These are phyloP conservation scores for Heliothis peltigera DNA, from an alignment of 2,888 invertebrate species.

Conservation along the genomic window DNA sequence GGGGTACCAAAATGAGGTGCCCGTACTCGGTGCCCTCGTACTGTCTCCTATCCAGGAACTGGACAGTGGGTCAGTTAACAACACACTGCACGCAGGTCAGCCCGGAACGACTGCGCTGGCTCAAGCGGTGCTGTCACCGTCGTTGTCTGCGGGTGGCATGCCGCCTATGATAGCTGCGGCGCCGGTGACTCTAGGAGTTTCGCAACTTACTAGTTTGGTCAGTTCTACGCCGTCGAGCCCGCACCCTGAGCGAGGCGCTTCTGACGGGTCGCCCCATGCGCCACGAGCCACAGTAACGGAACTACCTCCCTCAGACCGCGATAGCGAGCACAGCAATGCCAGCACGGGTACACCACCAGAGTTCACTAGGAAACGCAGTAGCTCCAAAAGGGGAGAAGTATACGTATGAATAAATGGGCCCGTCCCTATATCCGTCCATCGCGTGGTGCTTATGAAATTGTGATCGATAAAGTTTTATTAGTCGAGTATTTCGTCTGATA, in stretches of 20 bases:
- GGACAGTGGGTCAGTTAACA: conserved; percentile 93
- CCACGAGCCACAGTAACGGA: conserved; percentile 74
- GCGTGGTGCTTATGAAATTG: conserved; percentile 66
- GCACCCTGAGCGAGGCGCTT: conserved; percentile 71
- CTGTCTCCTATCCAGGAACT: conserved; percentile 96
- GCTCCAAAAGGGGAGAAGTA: conserved; percentile 84
- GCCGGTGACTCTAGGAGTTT: conserved; percentile 89
- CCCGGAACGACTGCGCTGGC: conserved; percentile 94
- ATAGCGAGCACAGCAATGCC: conserved; percentile 76
- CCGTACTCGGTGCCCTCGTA: conserved; percentile 93
- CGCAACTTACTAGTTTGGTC: conserved; percentile 89
- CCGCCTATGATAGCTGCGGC: conserved; percentile 84
- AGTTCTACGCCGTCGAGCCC: conserved; percentile 88
- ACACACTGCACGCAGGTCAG: conserved; percentile 93
- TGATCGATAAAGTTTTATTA: conserved; percentile 61
- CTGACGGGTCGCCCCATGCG: conserved; percentile 63
- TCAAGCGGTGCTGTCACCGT: conserved; percentile 93
- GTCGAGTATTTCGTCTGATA: conserved; percentile 47
- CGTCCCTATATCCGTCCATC: conserved; percentile 31
- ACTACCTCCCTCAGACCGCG: conserved; percentile 74
- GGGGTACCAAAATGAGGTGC: conserved; percentile 91
- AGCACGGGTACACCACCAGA: conserved; percentile 74
- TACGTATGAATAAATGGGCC: conserved; percentile 76
- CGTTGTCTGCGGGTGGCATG: conserved; percentile 75
- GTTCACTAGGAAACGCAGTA: conserved; percentile 74